Percentiles rank a stretch among this genome's conserved stretches.
phyloP scores from a whole-genome alignment of 2,113 vertebrate genomes.

The Ameiurus melas region DNA sequence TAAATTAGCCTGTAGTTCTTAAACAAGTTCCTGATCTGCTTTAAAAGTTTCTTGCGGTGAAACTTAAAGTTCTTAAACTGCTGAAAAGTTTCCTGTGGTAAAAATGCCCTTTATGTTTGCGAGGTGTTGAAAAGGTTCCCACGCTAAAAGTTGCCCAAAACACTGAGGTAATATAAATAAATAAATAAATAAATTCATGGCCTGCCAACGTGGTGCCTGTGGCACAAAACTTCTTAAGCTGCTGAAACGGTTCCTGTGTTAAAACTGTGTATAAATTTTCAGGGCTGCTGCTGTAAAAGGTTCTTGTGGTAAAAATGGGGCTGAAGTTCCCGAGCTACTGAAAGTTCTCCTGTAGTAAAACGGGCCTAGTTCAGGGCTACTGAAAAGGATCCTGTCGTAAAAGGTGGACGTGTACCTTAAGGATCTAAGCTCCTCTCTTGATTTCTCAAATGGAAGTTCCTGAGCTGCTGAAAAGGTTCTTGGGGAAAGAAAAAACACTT shows the following conservation, averaged over 20 bases:
- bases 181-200: background rate
- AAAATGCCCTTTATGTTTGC: background rate
- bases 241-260: background rate
- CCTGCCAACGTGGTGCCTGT: background rate
- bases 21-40: background rate
- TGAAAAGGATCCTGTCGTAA: no score
- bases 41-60: background rate
- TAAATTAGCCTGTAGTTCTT: background rate
- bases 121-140: background rate
- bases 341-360: background rate
- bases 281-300: background rate
- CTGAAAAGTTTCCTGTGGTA: background rate
- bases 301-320: background rate
- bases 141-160: background rate
- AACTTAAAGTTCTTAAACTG: background rate
- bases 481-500: no score
- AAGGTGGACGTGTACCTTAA: background rate
- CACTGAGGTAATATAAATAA: background rate
- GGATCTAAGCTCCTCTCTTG: background rate
- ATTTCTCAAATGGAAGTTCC: background rate
- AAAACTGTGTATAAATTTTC: background rate
- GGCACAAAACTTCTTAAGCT: background rate
- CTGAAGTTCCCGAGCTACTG: background rate
- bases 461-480: background rate
- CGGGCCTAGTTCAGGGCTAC: background rate